Percentiles rank a stretch among this genome's conserved stretches.
Evolutionary conservation across 1,140 invertebrate genomes (phyloP).

Genomic region (Octopus sinensis): DNA sequence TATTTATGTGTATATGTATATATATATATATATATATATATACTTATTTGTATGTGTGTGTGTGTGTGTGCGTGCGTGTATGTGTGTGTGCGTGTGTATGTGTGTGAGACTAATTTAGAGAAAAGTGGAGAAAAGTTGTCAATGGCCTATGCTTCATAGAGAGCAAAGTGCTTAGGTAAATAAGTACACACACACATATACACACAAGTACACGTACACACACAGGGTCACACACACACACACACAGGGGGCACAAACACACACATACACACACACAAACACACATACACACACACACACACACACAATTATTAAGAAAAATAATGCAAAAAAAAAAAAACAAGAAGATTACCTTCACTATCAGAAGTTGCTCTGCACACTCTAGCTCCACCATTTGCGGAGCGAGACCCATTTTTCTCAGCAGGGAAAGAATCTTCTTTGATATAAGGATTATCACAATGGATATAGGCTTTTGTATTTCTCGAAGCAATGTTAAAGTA

Average conservation of each 20-base stretch:
- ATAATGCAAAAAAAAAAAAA: not conserved
- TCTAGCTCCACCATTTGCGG: conserved; percentile 26
- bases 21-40: no score
- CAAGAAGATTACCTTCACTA: not conserved
- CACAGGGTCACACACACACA: not conserved
- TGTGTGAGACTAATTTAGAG: no score
- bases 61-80: no score
- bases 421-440: conserved; percentile 38
- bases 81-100: no score
- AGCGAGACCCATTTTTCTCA: conserved; percentile 32
- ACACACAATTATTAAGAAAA: not conserved
- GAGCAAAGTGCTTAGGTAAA: no score
- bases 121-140: no score
- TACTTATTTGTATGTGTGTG: no score
- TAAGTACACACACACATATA: not conserved
- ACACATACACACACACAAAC: not conserved
- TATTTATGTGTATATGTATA: no score
- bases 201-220: not conserved
- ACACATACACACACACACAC: not conserved
- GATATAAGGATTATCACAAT: conserved; percentile 30
- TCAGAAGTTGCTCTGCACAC: not conserved
- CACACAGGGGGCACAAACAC: not conserved
- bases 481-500: conserved; percentile 29
- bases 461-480: conserved; percentile 33
- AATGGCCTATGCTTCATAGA: no score